phyloP scores from a whole-genome alignment of 1,140 invertebrate genomes.

The Caerostris extrusa region DNA sequence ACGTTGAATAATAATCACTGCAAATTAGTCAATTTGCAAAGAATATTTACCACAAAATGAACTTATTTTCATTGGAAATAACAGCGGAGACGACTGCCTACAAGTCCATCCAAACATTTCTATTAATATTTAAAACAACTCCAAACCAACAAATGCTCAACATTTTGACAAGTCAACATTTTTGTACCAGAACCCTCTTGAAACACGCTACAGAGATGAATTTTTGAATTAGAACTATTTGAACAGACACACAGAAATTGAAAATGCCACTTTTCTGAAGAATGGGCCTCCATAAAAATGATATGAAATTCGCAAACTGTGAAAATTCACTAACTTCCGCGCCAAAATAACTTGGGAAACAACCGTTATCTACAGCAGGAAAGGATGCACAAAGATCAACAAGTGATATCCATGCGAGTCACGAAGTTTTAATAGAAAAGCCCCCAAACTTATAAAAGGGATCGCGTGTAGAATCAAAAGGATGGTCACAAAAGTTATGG shows the following conservation, averaged over 20 bases:
- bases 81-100: no score
- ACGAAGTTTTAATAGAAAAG: neutral
- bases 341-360: neutral
- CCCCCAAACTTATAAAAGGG: neutral
- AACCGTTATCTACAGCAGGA: neutral
- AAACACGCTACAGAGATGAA: neutral
- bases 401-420: conserved; percentile 26
- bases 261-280: neutral
- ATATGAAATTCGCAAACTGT: neutral
- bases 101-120: no score
- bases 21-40: no score
- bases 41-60: no score
- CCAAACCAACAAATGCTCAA: no score
- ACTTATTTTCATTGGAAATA: no score
- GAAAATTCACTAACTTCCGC: neutral
- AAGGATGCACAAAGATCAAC: conserved; percentile 21
- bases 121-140: no score
- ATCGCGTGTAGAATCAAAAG: conserved; percentile 49
- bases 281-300: neutral
- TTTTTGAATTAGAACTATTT: neutral
- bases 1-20: no score
- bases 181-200: neutral
- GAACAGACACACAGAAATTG: neutral
- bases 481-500: conserved; percentile 33
- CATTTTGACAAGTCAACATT: no score